A percentile compares a stretch with the other conserved stretches of the same genome.
Evolutionary conservation across 2,113 vertebrate species (phyloP).

Genomic region (Serinus canaria): DNA sequence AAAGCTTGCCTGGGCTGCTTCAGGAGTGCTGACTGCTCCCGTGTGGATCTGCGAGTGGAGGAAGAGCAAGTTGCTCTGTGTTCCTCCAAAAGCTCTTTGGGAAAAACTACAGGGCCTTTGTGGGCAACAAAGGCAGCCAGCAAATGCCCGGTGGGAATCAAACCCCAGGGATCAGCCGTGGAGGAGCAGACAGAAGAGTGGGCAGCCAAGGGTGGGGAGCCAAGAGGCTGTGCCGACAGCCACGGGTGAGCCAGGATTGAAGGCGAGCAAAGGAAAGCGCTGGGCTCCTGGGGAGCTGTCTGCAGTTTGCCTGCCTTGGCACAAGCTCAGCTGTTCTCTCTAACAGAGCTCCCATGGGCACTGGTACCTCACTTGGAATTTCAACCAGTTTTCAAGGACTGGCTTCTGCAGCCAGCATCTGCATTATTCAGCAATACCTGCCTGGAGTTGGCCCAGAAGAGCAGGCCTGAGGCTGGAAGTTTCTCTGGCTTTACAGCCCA

Average conservation of each 20-base stretch:
- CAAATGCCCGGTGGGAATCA: rapidly evolving
- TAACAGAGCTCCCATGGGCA: neutral
- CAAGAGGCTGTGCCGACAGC: rapidly evolving
- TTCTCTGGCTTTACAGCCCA: neutral
- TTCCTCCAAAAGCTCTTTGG: neutral
- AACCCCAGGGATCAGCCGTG: neutral
- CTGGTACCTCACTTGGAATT: neutral
- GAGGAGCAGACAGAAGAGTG: rapidly evolving
- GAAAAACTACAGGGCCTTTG: neutral
- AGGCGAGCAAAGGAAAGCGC: neutral
- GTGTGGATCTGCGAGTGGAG: rapidly evolving
- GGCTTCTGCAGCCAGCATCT: neutral
- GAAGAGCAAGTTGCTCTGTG: neutral
- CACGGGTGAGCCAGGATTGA: rapidly evolving
- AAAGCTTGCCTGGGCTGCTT: neutral
- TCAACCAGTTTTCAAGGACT: neutral
- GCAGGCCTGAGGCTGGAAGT: neutral
- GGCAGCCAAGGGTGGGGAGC: neutral
- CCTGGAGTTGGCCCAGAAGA: neutral
- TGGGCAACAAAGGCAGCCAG: neutral
- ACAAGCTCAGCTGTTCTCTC: conserved; percentile 7
- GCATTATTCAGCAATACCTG: conserved; percentile 36
- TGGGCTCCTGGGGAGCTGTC: neutral
- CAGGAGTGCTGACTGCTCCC: neutral
- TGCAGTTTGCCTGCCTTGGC: neutral